Conservation (phyloP, 2,113 vertebrate genomes). For the Eretmodus cyanostictus region DNA sequence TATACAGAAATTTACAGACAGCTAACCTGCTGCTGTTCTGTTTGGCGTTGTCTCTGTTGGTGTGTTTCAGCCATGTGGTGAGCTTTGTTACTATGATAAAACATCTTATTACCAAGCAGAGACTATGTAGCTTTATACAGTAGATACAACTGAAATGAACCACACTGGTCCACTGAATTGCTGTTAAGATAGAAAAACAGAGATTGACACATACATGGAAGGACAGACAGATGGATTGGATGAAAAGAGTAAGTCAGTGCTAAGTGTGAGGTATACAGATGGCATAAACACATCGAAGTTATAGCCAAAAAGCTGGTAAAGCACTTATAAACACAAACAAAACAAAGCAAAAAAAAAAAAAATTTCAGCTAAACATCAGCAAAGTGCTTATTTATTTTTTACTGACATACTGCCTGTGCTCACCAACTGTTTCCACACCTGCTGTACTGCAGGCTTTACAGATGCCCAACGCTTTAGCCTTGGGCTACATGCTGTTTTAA, state of each 20-base stretch:
- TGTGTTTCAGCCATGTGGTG: background rate
- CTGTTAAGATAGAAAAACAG: background rate
- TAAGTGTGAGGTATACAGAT: background rate
- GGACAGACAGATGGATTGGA: background rate
- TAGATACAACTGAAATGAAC: background rate
- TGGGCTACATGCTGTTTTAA: background rate
- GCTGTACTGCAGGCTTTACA: background rate
- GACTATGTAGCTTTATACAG: background rate
- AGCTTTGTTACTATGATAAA: background rate
- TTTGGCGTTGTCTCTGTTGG: background rate
- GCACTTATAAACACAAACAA: background rate
- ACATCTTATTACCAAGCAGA: background rate
- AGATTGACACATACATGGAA: background rate
- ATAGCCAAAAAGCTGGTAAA: background rate
- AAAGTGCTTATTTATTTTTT: background rate
- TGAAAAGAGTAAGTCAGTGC: background rate
- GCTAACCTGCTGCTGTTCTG: background rate
- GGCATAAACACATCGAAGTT: background rate
- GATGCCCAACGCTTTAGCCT: background rate
- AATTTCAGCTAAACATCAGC: background rate
- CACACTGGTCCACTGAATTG: background rate
- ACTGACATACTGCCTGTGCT: background rate
- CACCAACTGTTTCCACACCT: background rate
- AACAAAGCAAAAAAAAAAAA: background rate
- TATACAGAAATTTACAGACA: background rate